Conservation (phyloP, 2,113 vertebrate genomes). For the Nematolebias whitei region DNA sequence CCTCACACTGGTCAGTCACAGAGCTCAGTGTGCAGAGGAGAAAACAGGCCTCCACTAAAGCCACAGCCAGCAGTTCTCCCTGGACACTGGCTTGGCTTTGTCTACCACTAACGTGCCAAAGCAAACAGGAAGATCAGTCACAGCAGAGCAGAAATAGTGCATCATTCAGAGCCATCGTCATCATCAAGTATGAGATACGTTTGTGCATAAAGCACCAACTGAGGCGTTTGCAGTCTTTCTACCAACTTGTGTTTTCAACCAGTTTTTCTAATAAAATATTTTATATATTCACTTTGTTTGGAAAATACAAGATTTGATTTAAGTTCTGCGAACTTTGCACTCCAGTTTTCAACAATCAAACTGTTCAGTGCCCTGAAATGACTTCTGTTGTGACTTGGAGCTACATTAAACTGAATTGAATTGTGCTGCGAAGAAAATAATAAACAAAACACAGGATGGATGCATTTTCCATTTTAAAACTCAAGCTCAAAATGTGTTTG, state of each 20-base stretch:
- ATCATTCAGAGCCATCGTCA: constrained; percentile 44
- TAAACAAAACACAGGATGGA: too few relatives aligned
- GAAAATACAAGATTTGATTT: too few relatives aligned
- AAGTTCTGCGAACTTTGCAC: too few relatives aligned
- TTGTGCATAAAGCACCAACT: constrained; percentile 9
- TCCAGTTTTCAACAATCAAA: too few relatives aligned
- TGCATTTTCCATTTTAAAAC: too few relatives aligned
- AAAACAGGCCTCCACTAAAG: constrained; percentile 52
- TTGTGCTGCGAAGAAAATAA: too few relatives aligned
- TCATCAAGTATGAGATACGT: constrained; percentile 30
- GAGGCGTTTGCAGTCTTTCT: neutral
- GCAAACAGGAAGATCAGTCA: constrained; percentile 61
- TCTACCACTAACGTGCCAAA: constrained; percentile 49
- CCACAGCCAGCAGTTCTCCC: constrained; percentile 47
- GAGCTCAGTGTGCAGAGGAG: constrained; percentile 59
- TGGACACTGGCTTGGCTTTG: constrained; percentile 49
- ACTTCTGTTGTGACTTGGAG: too few relatives aligned
- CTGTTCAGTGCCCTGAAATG: too few relatives aligned
- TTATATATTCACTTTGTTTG: too few relatives aligned
- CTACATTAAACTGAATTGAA: too few relatives aligned
- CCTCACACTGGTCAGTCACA: constrained; percentile 63
- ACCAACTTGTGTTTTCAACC: too few relatives aligned
- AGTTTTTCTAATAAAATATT: too few relatives aligned
- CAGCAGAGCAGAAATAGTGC: constrained; percentile 63
- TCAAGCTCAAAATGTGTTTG: neutral